Percentiles rank a stretch among this genome's conserved stretches.
These are phyloP conservation scores for Microcebus lehilahytsara DNA, from an alignment of 2,113 vertebrate species.

Conservation along the genomic window DNA sequence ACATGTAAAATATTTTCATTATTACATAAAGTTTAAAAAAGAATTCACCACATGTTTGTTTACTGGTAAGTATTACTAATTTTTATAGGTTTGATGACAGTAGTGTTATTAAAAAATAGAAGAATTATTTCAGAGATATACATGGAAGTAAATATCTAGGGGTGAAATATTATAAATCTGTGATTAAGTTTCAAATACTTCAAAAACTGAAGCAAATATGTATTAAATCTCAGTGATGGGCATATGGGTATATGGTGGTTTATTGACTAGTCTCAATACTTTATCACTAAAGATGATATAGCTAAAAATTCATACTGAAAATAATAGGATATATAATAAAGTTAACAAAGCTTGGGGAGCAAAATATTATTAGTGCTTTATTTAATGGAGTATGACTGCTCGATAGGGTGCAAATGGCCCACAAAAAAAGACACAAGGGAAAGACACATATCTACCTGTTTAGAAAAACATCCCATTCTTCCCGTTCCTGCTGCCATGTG, in stretches of 20 bases:
- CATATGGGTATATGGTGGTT: not conserved
- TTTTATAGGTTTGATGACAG: not conserved
- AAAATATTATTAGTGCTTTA: not conserved
- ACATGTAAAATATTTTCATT: not conserved
- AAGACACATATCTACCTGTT: not conserved
- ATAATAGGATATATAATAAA: not conserved
- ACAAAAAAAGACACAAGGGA: not conserved
- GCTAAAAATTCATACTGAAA: not conserved
- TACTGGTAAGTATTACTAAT: no score
- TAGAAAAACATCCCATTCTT: not conserved
- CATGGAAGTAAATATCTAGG: not conserved
- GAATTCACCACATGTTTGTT: not conserved
- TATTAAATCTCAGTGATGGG: not conserved
- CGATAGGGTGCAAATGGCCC: no score
- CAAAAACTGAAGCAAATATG: not conserved
- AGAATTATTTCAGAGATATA: not conserved
- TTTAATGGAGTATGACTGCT: not conserved
- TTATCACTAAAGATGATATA: not conserved
- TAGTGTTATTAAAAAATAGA: not conserved
- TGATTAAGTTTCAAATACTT: conserved; percentile 2
- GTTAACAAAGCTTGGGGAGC: not conserved
- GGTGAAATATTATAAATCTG: not conserved
- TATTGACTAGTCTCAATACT: not conserved
- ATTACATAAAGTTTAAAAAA: not conserved
- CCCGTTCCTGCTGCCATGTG: not conserved